These are phyloP conservation scores for Diplolepis rosae DNA, from an alignment of 2,888 invertebrate genomes.

Conservation along the genomic window DNA sequence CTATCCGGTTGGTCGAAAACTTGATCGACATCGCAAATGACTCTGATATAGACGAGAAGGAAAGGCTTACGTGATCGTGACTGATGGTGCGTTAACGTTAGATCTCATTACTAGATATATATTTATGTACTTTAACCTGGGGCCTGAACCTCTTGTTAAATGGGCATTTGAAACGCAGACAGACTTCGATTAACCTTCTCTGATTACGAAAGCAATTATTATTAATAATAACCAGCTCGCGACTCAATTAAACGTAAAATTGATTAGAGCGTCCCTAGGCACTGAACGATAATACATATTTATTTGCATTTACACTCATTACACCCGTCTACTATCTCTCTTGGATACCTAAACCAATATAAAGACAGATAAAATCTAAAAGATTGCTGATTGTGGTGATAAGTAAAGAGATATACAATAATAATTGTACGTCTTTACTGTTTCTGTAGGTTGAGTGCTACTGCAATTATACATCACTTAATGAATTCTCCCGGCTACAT, in stretches of 20 bases:
- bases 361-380: conserved; percentile 42
- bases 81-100: conserved; percentile 15
- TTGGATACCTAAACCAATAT: not conserved
- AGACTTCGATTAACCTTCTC: not conserved
- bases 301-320: not conserved
- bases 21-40: conserved; percentile 3
- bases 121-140: conserved; percentile 1
- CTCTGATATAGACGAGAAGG: conserved; percentile 24
- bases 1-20: not conserved
- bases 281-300: conserved; percentile 15
- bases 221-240: conserved; percentile 39
- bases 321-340: not conserved
- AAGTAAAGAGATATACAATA: conserved; percentile 43
- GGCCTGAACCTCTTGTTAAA: conserved; percentile 10
- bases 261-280: conserved; percentile 34
- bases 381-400: conserved; percentile 40
- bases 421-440: conserved; percentile 52
- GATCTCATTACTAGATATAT: conserved; percentile 18
- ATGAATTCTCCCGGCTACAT: conserved; percentile 46
- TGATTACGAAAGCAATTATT: conserved; percentile 27
- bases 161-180: not conserved
- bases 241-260: conserved; percentile 41
- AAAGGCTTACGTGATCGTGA: conserved; percentile 27
- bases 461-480: conserved; percentile 47
- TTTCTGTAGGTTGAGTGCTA: conserved; percentile 37